phyloP scores from a whole-genome alignment of 2,113 vertebrate species.

The Oxygymnocypris stewartii region DNA sequence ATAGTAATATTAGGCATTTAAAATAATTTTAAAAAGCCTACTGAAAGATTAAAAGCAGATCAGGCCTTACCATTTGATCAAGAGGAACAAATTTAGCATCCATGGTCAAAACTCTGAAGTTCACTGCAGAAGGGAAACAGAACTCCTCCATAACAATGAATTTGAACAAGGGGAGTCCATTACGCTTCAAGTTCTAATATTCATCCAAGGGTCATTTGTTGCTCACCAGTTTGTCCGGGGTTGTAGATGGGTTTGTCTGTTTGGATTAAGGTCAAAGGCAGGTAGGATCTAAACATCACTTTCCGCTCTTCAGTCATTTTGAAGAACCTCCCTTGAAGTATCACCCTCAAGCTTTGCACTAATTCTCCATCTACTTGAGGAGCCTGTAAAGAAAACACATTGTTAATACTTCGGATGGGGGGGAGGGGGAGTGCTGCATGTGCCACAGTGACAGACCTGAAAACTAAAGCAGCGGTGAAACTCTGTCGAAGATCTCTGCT shows the following conservation, averaged over 20 bases:
- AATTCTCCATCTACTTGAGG: conserved; percentile 51
- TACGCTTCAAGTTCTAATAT: no score
- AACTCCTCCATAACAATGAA: no score
- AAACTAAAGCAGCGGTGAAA: conserved; percentile 64
- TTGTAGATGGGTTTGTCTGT: conserved; percentile 73
- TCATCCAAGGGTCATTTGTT: no score
- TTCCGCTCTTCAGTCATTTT: conserved; percentile 61
- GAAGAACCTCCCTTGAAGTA: conserved; percentile 61
- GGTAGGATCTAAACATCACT: conserved; percentile 60
- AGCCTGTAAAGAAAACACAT: conserved; percentile 56
- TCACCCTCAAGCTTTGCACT: conserved; percentile 57
- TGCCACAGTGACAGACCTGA: conserved; percentile 50
- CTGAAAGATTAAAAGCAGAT: background rate
- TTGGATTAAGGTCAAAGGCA: conserved; percentile 62
- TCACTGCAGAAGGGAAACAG: background rate
- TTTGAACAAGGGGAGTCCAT: no score
- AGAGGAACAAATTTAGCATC: background rate
- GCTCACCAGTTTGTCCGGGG: conserved; percentile 71
- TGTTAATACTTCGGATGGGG: background rate
- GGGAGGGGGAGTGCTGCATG: no score
- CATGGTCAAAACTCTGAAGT: background rate
- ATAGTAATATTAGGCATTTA: no score
- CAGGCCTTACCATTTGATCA: background rate
- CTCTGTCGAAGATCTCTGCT: background rate
- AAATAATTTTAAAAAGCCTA: no score